phyloP scores from a whole-genome alignment of 1,140 invertebrate species.

The Caligus rogercresseyi region DNA sequence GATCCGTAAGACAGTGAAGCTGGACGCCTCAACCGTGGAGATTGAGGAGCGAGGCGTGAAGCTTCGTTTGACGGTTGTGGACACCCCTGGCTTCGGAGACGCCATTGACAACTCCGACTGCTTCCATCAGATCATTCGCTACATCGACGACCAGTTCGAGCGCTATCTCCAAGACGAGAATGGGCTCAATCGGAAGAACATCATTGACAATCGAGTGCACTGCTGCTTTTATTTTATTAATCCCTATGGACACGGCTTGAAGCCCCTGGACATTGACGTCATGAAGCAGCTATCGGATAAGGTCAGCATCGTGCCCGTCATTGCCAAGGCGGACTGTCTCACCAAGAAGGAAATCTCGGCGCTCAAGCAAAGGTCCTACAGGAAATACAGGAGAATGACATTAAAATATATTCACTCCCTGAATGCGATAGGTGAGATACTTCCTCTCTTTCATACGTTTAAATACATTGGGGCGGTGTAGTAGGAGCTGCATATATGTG shows the following conservation, averaged over 20 bases:
- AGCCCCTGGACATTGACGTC: slow-evolving; percentile 90
- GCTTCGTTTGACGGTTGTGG: slow-evolving; percentile 68
- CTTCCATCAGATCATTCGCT: slow-evolving; percentile 71
- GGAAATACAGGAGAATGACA: slow-evolving; percentile 35
- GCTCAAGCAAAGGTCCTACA: slow-evolving; percentile 51
- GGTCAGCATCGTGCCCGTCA: slow-evolving; percentile 96
- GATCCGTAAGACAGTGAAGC: slow-evolving; percentile 66
- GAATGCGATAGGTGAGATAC: slow-evolving; percentile 27
- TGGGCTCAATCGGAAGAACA: slow-evolving; percentile 72
- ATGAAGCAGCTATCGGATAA: slow-evolving; percentile 97
- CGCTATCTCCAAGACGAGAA: slow-evolving; percentile 70
- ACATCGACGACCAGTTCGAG: slow-evolving; percentile 86
- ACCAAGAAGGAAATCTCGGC: slow-evolving; percentile 82
- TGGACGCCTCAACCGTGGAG: slow-evolving; percentile 78
- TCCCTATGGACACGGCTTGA: slow-evolving; percentile 87
- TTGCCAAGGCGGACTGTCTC: slow-evolving; percentile 93
- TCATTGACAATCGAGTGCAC: slow-evolving; percentile 79
- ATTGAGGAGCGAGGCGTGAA: slow-evolving; percentile 84
- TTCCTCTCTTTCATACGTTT: background rate
- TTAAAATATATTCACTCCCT: slow-evolving; percentile 43
- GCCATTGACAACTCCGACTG: slow-evolving; percentile 93
- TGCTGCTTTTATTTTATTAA: slow-evolving; percentile 99
- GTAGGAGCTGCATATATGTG: no score
- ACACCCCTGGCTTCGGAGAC: slow-evolving; percentile 96
- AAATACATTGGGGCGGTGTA: no score